Evolutionary conservation across 2,797 vertebrate species (phyloP).

Genomic region (Catharus ustulatus): DNA sequence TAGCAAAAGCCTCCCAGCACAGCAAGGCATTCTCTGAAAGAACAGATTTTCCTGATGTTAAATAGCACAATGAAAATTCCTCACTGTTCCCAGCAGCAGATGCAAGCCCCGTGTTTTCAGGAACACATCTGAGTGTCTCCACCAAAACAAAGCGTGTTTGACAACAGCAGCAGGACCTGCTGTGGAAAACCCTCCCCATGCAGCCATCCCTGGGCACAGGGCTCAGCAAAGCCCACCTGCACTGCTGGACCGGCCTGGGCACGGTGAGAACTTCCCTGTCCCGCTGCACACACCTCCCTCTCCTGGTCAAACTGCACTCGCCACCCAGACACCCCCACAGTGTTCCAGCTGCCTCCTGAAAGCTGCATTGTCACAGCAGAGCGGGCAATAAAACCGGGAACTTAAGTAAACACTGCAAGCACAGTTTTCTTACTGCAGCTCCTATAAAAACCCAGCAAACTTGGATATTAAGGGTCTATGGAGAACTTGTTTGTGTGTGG

Average conservation of each 20-base stretch:
- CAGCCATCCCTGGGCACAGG: background rate
- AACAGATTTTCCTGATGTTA: background rate
- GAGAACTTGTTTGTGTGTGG: background rate
- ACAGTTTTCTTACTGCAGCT: background rate
- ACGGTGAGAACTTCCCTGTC: background rate
- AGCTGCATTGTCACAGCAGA: background rate
- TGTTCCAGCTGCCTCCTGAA: background rate
- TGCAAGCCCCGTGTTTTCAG: background rate
- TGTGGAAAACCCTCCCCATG: fast-evolving
- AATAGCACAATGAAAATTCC: background rate
- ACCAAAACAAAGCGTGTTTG: background rate
- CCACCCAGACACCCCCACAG: background rate
- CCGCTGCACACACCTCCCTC: background rate
- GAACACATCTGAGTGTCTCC: background rate
- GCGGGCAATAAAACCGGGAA: background rate
- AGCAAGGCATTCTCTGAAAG: background rate
- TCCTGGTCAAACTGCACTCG: background rate
- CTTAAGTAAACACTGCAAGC: background rate
- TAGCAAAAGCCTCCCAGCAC: background rate
- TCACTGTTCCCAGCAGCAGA: background rate
- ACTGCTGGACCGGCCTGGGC: fast-evolving
- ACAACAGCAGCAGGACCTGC: background rate
- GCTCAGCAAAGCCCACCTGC: fast-evolving
- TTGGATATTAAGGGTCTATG: background rate
- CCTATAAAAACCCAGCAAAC: constrained; percentile 1